A percentile compares a stretch with the other conserved stretches of the same genome.
Conservation (phyloP, 2,113 vertebrate genomes). For the Peromyscus californicus region DNA sequence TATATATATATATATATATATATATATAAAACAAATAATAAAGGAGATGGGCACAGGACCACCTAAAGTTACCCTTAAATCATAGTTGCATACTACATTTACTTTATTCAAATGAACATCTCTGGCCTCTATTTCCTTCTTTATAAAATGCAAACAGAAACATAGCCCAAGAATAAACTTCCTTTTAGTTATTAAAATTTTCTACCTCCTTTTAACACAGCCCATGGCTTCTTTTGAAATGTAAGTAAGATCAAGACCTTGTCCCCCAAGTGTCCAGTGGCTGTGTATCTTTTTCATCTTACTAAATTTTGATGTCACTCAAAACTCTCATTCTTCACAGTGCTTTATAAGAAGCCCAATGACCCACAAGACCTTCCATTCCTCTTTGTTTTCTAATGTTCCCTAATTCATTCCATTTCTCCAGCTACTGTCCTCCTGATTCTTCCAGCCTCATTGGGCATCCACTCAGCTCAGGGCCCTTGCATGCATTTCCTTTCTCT, state of each 20-base stretch:
- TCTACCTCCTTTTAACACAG: background rate
- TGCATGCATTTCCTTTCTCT: background rate
- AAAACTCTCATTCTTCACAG: background rate
- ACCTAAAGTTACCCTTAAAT: background rate
- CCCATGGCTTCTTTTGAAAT: background rate
- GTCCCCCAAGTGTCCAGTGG: background rate
- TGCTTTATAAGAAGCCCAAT: background rate
- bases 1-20: background rate
- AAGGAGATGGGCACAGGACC: background rate
- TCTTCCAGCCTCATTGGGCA: background rate
- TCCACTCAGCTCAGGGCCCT: rapidly evolving
- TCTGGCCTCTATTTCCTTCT: background rate
- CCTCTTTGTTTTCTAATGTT: background rate
- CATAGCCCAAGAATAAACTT: background rate
- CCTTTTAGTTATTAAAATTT: background rate
- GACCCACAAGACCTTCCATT: background rate
- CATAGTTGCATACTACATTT: background rate
- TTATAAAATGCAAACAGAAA: background rate
- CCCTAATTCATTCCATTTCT: rapidly evolving
- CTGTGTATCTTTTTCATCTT: background rate
- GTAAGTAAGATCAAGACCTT: background rate
- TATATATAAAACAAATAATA: background rate
- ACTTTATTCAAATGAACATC: background rate
- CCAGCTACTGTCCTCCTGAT: no score
- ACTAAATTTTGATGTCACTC: background rate